Evolutionary conservation across 2,797 vertebrate genomes (phyloP).

Genomic region (Vespertilio murinus): DNA sequence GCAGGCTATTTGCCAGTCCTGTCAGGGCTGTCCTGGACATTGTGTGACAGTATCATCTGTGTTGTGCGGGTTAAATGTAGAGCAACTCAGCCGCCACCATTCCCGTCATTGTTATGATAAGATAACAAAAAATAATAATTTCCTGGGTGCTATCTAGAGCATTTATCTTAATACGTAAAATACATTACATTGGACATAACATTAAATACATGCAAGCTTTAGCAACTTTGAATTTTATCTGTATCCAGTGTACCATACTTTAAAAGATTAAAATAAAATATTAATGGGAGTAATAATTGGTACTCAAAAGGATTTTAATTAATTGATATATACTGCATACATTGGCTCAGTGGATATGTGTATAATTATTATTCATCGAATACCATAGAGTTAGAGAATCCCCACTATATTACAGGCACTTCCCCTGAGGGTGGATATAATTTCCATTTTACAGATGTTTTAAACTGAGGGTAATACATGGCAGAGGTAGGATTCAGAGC

Average conservation of each 20-base stretch:
- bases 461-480: background rate
- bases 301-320: background rate
- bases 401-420: background rate
- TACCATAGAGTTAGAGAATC: background rate
- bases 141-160: background rate
- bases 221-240: constrained; percentile 30
- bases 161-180: background rate
- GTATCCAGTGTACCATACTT: background rate
- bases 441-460: background rate
- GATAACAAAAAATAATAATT: background rate
- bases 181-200: background rate
- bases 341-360: no score
- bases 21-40: background rate
- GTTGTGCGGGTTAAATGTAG: background rate
- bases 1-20: background rate
- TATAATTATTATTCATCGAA: background rate
- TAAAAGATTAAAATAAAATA: constrained; percentile 29
- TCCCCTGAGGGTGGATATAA: background rate
- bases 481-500: background rate
- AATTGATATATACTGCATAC: background rate
- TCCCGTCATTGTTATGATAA: background rate
- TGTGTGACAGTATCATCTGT: background rate
- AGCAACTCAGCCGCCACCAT: background rate
- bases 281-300: background rate
- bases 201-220: background rate